A percentile compares a stretch with the other conserved stretches of the same genome.
These are phyloP conservation scores for Aricia artaxerxes DNA, from an alignment of 2,888 invertebrate genomes.

Conservation along the genomic window DNA sequence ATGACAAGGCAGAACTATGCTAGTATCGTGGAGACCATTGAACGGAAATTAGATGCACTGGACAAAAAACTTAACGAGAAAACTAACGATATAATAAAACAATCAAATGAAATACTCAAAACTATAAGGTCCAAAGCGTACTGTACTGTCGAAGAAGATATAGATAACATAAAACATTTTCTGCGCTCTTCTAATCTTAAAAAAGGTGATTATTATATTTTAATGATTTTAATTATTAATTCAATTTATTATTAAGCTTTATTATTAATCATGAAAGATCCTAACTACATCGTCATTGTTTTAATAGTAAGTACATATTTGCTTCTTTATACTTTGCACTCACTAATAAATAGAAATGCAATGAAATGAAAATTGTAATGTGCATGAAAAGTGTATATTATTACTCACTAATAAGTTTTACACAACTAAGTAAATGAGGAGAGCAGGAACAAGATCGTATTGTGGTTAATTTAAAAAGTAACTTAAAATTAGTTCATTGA, in stretches of 20 bases:
- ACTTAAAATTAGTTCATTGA: background rate
- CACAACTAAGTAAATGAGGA: background rate
- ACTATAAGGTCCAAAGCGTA: slow-evolving; percentile 48
- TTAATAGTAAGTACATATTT: background rate
- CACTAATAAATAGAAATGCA: no score
- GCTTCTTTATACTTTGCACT: background rate
- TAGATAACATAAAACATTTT: slow-evolving; percentile 51
- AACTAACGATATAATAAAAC: slow-evolving; percentile 59
- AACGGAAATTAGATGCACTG: slow-evolving; percentile 58
- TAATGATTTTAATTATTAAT: no score
- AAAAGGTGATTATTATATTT: slow-evolving; percentile 48
- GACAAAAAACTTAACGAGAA: slow-evolving; percentile 60
- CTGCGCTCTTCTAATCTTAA: slow-evolving; percentile 42
- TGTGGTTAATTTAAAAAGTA: background rate
- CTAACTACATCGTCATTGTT: no score
- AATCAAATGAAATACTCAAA: slow-evolving; percentile 58
- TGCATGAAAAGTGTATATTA: no score
- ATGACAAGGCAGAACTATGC: slow-evolving; percentile 64
- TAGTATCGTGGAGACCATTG: slow-evolving; percentile 62
- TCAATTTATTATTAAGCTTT: no score
- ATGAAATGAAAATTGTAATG: no score
- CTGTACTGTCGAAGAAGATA: slow-evolving; percentile 50
- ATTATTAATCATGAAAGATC: no score
- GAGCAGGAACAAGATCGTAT: background rate
- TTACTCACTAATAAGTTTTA: background rate